Base-by-base conservation (phyloP, 2,888 invertebrate species). In the Uropetala carovei region DNA sequence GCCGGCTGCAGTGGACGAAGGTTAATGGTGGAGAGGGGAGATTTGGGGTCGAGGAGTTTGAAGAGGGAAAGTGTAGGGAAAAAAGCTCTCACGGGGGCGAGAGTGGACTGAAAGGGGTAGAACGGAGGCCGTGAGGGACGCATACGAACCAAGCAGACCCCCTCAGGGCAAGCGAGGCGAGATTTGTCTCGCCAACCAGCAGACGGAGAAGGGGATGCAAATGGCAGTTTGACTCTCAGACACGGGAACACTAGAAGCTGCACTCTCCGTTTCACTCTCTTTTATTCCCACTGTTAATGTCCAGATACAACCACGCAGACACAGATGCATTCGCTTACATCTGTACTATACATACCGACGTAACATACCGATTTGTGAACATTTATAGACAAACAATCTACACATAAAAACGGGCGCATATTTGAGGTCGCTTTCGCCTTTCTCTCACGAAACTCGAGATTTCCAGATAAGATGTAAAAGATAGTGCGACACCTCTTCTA, bases 51-150 rank as follows among this genome's bases (percentile, higher is more conserved):
- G 83, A 59, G 86, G 60, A 86, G 89, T 89, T 89, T 89, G 89
- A 89, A 89, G 89, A 89, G 89, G 89, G 89, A 64, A 89, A 89
- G 89, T 89, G 83, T 86, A 30, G 58, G 60, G 60, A 60, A 89
- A 89, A 89, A 68, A 89, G 43, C 59, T 27, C 60, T 59, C 60
- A 59, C 59, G 60, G 86, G 86, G n/a, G 57, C 30, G 60, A 89
- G 89, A 89, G 64, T n/a, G 59, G 59, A 43, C 64, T 89, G 64
- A 89, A 89, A 89, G 89, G 86, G 86, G 59, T 86, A 86, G 30
- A 30, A 58, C 22, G 64, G 64, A 57, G 83, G 83, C 57, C 57
- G 43, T 86, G 86, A 59, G 86, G 89, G 64, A 89, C 89, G 43
- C 86, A 30, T 27, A 22, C 22, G 27, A 30, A 43, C 16, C 82